A percentile compares a stretch with the other conserved stretches of the same genome.
Conservation (phyloP, 2,113 vertebrate species). For the Poecile atricapillus region DNA sequence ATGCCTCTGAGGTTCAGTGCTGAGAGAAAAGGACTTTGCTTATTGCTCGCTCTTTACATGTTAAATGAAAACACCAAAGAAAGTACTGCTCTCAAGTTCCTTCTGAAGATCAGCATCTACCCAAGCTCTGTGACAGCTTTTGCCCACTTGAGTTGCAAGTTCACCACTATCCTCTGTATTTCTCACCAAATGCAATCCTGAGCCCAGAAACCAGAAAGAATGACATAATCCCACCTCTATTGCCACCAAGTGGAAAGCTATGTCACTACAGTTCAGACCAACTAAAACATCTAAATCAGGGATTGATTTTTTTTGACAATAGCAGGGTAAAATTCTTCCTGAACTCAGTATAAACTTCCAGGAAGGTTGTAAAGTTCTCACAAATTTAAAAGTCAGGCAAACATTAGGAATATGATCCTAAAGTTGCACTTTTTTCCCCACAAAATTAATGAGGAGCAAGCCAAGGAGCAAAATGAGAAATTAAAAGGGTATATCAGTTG, state of each 20-base stretch:
- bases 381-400: background rate
- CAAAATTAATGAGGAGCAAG: background rate
- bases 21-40: background rate
- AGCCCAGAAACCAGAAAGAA: background rate
- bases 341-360: background rate
- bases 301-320: background rate
- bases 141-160: rapidly evolving
- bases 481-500: background rate
- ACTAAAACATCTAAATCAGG: background rate
- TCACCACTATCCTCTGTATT: background rate
- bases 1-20: background rate
- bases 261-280: background rate
- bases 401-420: background rate
- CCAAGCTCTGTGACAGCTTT: background rate
- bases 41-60: background rate
- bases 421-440: rapidly evolving
- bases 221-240: slow-evolving; percentile 10
- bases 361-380: background rate
- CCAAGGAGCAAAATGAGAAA: background rate
- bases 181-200: background rate
- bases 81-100: background rate
- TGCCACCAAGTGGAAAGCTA: slow-evolving; percentile 53
- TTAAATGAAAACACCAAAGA: background rate
- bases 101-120: background rate
- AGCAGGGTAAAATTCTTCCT: background rate